phyloP scores from a whole-genome alignment of 2,113 vertebrate genomes.

The Phalacrocorax brasilianus region DNA sequence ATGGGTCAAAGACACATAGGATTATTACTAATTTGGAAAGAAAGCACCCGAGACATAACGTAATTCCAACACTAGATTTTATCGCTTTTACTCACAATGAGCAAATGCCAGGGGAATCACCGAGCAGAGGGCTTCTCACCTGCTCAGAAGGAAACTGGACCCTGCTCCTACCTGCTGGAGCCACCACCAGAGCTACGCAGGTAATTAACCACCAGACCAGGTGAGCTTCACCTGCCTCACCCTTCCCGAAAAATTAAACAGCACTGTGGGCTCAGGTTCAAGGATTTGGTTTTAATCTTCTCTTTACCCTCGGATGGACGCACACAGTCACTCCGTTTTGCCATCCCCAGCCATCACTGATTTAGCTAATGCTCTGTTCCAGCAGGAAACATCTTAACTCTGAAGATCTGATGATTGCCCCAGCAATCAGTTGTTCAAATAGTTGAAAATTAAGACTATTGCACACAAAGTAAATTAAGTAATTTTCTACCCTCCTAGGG shows the following conservation, averaged over 20 bases:
- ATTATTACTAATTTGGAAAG: background rate
- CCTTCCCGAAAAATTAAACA: background rate
- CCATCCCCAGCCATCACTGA: background rate
- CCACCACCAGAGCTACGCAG: accelerated
- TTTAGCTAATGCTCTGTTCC: constrained; percentile 55
- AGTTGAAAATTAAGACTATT: constrained; percentile 62
- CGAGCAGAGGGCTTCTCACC: background rate
- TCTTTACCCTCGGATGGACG: background rate
- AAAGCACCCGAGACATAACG: constrained; percentile 1
- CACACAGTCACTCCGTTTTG: background rate
- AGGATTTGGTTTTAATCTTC: background rate
- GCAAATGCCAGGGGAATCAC: background rate
- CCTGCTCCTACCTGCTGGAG: background rate
- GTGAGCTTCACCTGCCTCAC: constrained; percentile 4
- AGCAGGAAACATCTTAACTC: constrained; percentile 68
- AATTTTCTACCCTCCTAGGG: constrained; percentile 56
- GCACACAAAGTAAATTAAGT: constrained; percentile 60
- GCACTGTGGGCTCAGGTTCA: background rate
- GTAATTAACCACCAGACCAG: background rate
- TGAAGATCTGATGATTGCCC: constrained; percentile 57
- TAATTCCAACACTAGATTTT: constrained; percentile 21
- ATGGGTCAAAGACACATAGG: background rate
- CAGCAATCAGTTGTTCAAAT: constrained; percentile 60
- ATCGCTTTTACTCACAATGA: background rate
- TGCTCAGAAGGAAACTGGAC: background rate